phyloP scores from a whole-genome alignment of 2,113 vertebrate species.

The Cepphus grylle region DNA sequence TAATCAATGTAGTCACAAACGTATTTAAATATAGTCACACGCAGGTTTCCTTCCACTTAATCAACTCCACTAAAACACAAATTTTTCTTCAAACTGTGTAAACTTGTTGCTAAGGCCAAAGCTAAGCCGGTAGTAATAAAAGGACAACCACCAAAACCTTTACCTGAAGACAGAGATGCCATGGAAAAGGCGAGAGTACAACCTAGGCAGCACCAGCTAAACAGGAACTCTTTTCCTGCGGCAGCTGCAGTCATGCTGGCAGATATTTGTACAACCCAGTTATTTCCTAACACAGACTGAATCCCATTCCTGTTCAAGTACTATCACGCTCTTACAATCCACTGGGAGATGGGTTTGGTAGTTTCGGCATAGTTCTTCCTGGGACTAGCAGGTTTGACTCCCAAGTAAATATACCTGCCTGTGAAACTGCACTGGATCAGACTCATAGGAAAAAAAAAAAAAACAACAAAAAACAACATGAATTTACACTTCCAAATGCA shows the following conservation, averaged over 20 bases:
- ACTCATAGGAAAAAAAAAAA: rapidly evolving
- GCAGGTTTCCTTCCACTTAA: background rate
- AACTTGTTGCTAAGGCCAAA: background rate
- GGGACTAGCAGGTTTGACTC: background rate
- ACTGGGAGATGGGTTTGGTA: background rate
- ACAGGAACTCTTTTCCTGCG: background rate
- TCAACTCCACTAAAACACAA: background rate
- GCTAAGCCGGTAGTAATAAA: background rate
- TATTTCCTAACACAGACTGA: slow-evolving; percentile 15
- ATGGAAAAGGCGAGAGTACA: background rate
- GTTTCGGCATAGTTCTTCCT: background rate
- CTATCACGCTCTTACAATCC: background rate
- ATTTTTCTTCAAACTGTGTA: background rate
- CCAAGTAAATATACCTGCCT: background rate
- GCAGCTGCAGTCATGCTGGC: background rate
- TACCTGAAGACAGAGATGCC: background rate
- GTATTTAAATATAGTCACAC: background rate
- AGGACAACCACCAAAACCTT: background rate
- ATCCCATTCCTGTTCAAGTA: background rate
- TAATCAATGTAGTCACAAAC: background rate
- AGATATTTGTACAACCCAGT: slow-evolving; percentile 5
- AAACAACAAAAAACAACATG: no score
- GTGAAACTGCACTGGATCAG: background rate
- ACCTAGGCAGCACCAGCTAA: background rate
- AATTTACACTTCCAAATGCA: background rate